phyloP scores from a whole-genome alignment of 1,140 invertebrate genomes.

The Elysia chlorotica region DNA sequence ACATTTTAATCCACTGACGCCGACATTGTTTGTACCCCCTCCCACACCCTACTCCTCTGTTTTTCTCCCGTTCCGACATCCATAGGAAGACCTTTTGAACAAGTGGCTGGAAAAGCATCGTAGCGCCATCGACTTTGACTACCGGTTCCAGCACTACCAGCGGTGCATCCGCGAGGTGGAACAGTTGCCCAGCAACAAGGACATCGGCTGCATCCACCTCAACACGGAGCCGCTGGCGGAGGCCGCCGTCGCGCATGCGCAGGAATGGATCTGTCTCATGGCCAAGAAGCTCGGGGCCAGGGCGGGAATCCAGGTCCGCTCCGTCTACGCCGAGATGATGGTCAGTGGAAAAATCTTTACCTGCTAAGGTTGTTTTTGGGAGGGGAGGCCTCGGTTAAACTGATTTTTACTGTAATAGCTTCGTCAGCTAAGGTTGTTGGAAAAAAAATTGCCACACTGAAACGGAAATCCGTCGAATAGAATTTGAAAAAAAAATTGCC shows the following conservation, averaged over 20 bases:
- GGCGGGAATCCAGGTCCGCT: slow-evolving; percentile 48
- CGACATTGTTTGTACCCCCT: no score
- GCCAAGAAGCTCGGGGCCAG: slow-evolving; percentile 59
- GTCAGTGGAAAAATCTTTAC: slow-evolving; percentile 38
- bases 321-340: slow-evolving; percentile 46
- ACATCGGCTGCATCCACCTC: slow-evolving; percentile 55
- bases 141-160: slow-evolving; percentile 82
- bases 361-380: no score
- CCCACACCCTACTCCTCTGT: no score
- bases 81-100: slow-evolving; percentile 60
- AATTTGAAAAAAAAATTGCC: no score
- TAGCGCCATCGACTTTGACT: slow-evolving; percentile 76
- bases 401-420: no score
- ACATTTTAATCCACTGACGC: no score
- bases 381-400: no score
- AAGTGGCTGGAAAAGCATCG: slow-evolving; percentile 76
- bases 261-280: slow-evolving; percentile 55
- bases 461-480: no score
- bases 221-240: slow-evolving; percentile 52
- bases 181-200: slow-evolving; percentile 16
- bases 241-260: slow-evolving; percentile 55
- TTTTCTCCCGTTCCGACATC: no score
- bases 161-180: slow-evolving; percentile 73
- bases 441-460: no score
- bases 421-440: no score